Evolutionary conservation across 2,888 invertebrate genomes (phyloP).

Genomic region (Drosophila paucipuncta): DNA sequence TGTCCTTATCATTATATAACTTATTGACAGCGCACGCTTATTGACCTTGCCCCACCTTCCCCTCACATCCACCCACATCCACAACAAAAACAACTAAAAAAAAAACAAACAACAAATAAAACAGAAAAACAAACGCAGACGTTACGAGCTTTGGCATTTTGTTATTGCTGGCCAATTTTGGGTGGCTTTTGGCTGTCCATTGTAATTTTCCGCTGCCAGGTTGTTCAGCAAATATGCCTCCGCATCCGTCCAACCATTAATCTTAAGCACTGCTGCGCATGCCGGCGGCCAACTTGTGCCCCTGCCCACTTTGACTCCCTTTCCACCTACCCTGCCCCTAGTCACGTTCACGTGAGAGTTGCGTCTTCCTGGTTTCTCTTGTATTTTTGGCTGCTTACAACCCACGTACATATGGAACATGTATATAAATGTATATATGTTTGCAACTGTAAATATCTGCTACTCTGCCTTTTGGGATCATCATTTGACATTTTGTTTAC

Average conservation of each 20-base stretch:
- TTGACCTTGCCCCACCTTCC: slow-evolving; percentile 38
- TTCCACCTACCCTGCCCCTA: slow-evolving; percentile 20
- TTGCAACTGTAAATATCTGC: slow-evolving; percentile 1
- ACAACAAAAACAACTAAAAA: neutral
- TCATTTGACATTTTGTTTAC: slow-evolving; percentile 43
- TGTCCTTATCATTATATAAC: slow-evolving; percentile 65
- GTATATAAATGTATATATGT: neutral
- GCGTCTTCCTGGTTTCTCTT: slow-evolving; percentile 34
- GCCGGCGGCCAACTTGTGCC: slow-evolving; percentile 47
- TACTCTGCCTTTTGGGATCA: slow-evolving; percentile 10
- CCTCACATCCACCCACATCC: slow-evolving; percentile 3
- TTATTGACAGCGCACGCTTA: slow-evolving; percentile 57
- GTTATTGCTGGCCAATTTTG: slow-evolving; percentile 41
- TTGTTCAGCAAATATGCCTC: slow-evolving; percentile 18
- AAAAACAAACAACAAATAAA: neutral
- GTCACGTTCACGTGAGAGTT: slow-evolving; percentile 41
- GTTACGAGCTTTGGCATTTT: slow-evolving; percentile 36
- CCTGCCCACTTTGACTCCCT: slow-evolving; percentile 38
- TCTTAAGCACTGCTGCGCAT: slow-evolving; percentile 56
- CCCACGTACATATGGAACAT: neutral
- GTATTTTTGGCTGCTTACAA: neutral
- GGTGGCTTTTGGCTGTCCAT: slow-evolving; percentile 38
- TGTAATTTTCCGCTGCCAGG: slow-evolving; percentile 59
- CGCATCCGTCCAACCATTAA: neutral
- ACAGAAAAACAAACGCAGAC: slow-evolving; percentile 9